A percentile compares a stretch with the other conserved stretches of the same genome.
Conservation (phyloP, 2,888 invertebrate genomes). For the Leucophora obtusa region DNA sequence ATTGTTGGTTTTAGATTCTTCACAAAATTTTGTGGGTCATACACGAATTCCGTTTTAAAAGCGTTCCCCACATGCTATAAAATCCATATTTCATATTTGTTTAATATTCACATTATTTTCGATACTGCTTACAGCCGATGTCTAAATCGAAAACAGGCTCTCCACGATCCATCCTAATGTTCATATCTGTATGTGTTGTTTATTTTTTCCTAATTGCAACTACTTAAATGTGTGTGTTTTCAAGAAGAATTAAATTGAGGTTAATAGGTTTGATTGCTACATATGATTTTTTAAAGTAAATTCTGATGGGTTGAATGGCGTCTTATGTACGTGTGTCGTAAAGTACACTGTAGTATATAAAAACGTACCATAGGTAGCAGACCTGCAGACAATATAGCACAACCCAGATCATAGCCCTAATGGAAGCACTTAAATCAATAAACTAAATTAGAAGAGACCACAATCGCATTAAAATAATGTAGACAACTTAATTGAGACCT, state of each 20-base stretch:
- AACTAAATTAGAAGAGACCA: conserved; percentile 24
- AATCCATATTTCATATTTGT: no score
- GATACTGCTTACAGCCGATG: no score
- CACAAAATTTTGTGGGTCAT: no score
- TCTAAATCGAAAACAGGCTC: no score
- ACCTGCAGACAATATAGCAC: background rate
- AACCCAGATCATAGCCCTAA: conserved; percentile 1
- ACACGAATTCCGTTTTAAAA: no score
- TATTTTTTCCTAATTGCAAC: conserved; percentile 20
- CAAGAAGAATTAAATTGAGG: conserved; percentile 68
- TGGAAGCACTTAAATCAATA: conserved; percentile 18
- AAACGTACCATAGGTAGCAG: background rate
- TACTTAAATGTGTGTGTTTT: conserved; percentile 16
- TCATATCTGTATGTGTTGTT: background rate
- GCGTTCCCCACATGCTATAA: no score
- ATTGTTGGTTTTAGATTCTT: no score
- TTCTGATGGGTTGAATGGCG: conserved; percentile 43
- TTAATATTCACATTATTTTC: no score
- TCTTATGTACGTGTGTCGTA: background rate
- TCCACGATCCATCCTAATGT: no score
- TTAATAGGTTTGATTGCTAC: conserved; percentile 75
- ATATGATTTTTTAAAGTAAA: conserved; percentile 67
- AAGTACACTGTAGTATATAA: background rate
- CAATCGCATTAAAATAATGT: conserved; percentile 53
- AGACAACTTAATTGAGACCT: conserved; percentile 75